A percentile compares a stretch with the other conserved stretches of the same genome.
Conservation (phyloP, 2,888 invertebrate species). For the Agrotis exclamationis region DNA sequence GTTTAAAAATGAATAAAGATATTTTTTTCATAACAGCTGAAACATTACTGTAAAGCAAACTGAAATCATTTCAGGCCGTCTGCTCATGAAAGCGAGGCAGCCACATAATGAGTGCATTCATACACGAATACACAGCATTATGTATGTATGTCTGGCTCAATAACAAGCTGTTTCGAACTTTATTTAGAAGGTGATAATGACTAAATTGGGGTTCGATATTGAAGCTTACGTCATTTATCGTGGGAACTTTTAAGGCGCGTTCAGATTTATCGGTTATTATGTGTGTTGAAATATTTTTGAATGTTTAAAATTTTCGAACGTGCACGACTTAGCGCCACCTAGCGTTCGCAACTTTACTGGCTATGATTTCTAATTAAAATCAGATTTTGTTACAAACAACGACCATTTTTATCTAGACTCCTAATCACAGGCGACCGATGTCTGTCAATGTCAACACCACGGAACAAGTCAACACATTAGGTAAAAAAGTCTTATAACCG, state of each 20-base stretch:
- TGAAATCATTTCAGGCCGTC: slow-evolving; percentile 43
- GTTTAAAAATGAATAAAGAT: no score
- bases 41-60: background rate
- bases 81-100: slow-evolving; percentile 54
- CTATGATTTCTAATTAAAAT: no score
- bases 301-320: no score
- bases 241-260: slow-evolving; percentile 40
- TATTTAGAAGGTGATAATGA: background rate
- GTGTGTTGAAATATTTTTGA: background rate
- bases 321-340: no score
- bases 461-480: no score
- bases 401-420: no score
- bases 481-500: no score
- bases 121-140: slow-evolving; percentile 25
- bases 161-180: background rate
- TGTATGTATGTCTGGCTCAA: background rate
- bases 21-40: slow-evolving; percentile 1
- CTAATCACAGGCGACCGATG: no score
- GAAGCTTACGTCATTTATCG: slow-evolving; percentile 14
- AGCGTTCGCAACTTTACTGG: no score
- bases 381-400: no score
- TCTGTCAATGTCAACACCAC: no score
- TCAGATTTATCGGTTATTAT: slow-evolving; percentile 1
- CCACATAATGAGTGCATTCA: slow-evolving; percentile 19
- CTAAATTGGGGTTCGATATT: slow-evolving; percentile 25